Evolutionary conservation across 2,797 vertebrate species (phyloP), one percentile per base, ranked within the genome.

Genomic region (Hoplostethus atlanticus): DNA sequence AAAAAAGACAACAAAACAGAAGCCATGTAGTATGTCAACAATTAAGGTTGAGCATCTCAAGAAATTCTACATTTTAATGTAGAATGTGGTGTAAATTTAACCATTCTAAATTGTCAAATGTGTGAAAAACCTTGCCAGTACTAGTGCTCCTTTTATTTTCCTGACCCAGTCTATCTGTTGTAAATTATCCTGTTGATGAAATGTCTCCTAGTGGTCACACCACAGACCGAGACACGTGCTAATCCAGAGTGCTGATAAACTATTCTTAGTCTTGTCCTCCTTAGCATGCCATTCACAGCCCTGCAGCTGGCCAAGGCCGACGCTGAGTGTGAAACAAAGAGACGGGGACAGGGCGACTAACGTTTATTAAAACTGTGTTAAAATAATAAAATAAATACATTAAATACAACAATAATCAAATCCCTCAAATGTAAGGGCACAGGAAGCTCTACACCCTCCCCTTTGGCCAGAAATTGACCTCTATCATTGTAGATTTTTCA

Each of bases 191-290:
- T 36, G 6, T 36, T 36, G 34, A 36, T 36, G 34, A 36, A 65
- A 51, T 34, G 64, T 61, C 64, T 76, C 44, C 38, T 2, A 16
- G 21, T 69, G 66, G 76, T 72, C 68, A 65, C 52, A 52, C 28
- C 52, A 12, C 58, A 83, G 83, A 87, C 81, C 84, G 73, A 77
- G 60, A 77, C 52, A 44, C 58, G 42, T 53, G 64, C 80, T 86
- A 80, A 87, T 88, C 69, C 81, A 64, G 61, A 71, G 31, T 6
- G 64, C 79, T 85, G 79, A 83, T 77, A 58, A 84, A 64, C 87
- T 92, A 92, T 90, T 91, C 80, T 89, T 92, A 90, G 89, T 64
- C 65, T 1, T 65, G 79, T 74, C 79, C 76, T 88, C 46, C 80
- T 84, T 64, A 68, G 47, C 59, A 71, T 50, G 62, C 44, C 51